phyloP scores from a whole-genome alignment of 2,113 vertebrate genomes.

The Naja naja region DNA sequence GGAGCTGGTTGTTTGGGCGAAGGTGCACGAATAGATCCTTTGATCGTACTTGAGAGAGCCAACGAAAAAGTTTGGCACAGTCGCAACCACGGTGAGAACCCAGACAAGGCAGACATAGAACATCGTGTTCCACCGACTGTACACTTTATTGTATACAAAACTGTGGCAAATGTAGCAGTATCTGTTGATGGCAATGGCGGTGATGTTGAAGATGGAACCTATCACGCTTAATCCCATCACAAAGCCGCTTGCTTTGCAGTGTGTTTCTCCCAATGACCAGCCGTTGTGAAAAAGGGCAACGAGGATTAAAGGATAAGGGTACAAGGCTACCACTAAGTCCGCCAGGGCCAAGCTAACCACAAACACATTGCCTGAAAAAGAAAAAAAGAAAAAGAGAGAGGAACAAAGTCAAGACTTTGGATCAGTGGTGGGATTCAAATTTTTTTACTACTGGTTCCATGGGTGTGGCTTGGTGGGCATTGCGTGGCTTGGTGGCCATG shows the following conservation, averaged over 20 bases:
- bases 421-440: too few relatives aligned
- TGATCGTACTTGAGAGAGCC: constrained; percentile 87
- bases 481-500: too few relatives aligned
- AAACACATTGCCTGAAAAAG: constrained; percentile 85
- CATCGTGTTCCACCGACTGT: constrained; percentile 79
- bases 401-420: constrained; percentile 34
- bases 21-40: constrained; percentile 87
- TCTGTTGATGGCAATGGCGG: constrained; percentile 86
- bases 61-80: constrained; percentile 84
- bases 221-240: constrained; percentile 91
- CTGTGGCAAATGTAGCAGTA: constrained; percentile 92
- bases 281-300: constrained; percentile 85
- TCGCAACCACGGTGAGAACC: constrained; percentile 79
- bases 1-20: constrained; percentile 83
- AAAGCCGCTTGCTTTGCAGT: constrained; percentile 91
- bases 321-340: constrained; percentile 89
- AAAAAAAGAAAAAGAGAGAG: constrained; percentile 33
- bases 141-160: constrained; percentile 80
- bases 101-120: constrained; percentile 81
- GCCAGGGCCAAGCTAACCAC: constrained; percentile 89
- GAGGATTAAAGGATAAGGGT: constrained; percentile 87
- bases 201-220: constrained; percentile 92
- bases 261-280: constrained; percentile 83
- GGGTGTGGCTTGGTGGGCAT: too few relatives aligned
- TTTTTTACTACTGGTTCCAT: too few relatives aligned